A percentile compares a stretch with the other conserved stretches of the same genome.
These are phyloP conservation scores for Hemiprocne comata DNA, from an alignment of 2,113 vertebrate genomes.

Conservation along the genomic window DNA sequence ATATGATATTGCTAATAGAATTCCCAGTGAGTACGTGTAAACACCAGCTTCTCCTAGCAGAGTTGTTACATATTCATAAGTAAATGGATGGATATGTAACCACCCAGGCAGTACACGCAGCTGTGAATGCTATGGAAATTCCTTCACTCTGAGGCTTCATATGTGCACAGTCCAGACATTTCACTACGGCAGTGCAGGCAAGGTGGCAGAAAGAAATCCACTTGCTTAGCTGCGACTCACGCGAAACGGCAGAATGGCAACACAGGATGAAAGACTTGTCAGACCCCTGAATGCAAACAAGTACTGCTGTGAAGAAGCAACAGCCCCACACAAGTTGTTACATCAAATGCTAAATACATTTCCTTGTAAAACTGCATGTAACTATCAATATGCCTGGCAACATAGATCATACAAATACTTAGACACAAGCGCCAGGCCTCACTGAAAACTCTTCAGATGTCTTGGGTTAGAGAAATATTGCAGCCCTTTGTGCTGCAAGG, in stretches of 20 bases:
- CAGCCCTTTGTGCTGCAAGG: neutral
- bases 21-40: neutral
- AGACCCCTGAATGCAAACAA: neutral
- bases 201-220: neutral
- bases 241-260: neutral
- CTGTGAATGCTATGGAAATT: neutral
- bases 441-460: slow-evolving; percentile 5
- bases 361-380: neutral
- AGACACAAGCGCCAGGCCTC: neutral
- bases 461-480: slow-evolving; percentile 8
- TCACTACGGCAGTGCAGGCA: neutral
- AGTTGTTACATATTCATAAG: neutral
- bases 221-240: rapidly evolving
- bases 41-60: neutral
- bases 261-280: neutral
- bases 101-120: neutral
- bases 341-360: neutral
- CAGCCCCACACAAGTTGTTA: neutral
- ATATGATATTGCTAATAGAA: neutral
- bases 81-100: neutral
- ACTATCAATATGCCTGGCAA: neutral
- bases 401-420: neutral
- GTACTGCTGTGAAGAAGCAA: neutral
- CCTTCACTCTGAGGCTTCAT: neutral
- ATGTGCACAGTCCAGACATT: neutral